Percentiles rank a stretch among this genome's conserved stretches.
These are phyloP conservation scores for Scaptomyza reducta DNA, from an alignment of 2,888 invertebrate species.

Conservation along the genomic window DNA sequence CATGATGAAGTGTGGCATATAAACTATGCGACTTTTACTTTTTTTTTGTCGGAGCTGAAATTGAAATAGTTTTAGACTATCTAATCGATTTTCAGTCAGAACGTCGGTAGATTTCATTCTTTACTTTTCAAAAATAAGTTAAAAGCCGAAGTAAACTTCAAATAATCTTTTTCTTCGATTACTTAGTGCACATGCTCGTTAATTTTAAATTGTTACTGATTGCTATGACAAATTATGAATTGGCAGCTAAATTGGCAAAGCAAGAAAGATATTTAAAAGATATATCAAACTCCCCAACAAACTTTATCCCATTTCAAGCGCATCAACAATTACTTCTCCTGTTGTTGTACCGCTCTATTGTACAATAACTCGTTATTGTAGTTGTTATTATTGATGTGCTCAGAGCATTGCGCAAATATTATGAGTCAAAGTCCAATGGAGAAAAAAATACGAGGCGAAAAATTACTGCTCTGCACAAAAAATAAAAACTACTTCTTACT, in stretches of 20 bases:
- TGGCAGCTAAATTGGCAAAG: background rate
- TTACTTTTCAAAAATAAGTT: background rate
- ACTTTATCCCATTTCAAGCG: slow-evolving; percentile 32
- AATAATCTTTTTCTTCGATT: too few species aligned
- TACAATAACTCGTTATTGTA: too few species aligned
- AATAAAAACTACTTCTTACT: slow-evolving; percentile 25
- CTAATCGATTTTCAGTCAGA: background rate
- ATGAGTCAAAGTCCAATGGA: slow-evolving; percentile 60
- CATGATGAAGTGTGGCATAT: too few species aligned
- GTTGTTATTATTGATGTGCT: slow-evolving; percentile 5
- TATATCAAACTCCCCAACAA: background rate
- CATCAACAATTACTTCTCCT: slow-evolving; percentile 29
- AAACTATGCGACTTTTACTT: background rate
- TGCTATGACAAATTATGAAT: background rate
- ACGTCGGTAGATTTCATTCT: too few species aligned
- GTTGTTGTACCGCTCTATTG: background rate
- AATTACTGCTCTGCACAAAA: slow-evolving; percentile 11
- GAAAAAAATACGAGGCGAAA: slow-evolving; percentile 20
- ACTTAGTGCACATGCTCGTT: background rate
- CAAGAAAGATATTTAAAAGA: background rate
- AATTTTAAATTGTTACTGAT: background rate
- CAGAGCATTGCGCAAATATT: slow-evolving; percentile 52
- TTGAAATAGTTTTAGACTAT: background rate
- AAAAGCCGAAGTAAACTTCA: background rate
- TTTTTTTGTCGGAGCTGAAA: background rate